phyloP scores from a whole-genome alignment of 2,888 invertebrate genomes.

The Xanthia togata region DNA sequence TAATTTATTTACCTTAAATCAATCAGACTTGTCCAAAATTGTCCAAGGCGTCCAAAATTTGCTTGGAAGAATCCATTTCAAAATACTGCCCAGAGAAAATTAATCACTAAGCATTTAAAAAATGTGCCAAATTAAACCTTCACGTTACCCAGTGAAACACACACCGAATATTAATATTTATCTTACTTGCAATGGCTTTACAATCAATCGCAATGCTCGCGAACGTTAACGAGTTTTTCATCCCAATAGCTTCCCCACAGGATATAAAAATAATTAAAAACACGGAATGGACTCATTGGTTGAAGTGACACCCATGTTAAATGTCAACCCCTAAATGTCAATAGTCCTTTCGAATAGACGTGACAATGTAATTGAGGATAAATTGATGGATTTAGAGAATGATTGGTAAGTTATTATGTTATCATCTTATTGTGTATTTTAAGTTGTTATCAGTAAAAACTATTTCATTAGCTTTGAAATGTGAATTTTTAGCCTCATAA shows the following conservation, averaged over 20 bases:
- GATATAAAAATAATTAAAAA: constrained; percentile 66
- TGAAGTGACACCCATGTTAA: constrained; percentile 61
- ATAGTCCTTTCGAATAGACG: constrained; percentile 61
- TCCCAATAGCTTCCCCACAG: constrained; percentile 41
- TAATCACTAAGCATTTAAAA: not conserved
- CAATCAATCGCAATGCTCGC: constrained; percentile 51
- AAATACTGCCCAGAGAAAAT: not conserved
- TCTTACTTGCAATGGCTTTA: constrained; percentile 47
- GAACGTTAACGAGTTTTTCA: constrained; percentile 59
- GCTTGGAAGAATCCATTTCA: not conserved
- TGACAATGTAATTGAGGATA: constrained; percentile 70
- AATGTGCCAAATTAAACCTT: not conserved
- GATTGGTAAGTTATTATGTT: not conserved
- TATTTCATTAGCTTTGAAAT: too few species aligned
- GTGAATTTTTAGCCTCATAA: too few species aligned
- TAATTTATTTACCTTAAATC: not conserved
- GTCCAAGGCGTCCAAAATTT: not conserved
- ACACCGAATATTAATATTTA: constrained; percentile 31
- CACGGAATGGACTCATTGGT: constrained; percentile 47
- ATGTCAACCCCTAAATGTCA: constrained; percentile 60
- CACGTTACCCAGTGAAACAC: not conserved
- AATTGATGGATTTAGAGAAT: constrained; percentile 45
- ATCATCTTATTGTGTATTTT: too few species aligned
- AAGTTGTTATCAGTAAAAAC: too few species aligned
- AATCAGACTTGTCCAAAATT: not conserved